Evolutionary conservation across 2,797 vertebrate genomes (phyloP).

Genomic region (Iguana delicatissima): DNA sequence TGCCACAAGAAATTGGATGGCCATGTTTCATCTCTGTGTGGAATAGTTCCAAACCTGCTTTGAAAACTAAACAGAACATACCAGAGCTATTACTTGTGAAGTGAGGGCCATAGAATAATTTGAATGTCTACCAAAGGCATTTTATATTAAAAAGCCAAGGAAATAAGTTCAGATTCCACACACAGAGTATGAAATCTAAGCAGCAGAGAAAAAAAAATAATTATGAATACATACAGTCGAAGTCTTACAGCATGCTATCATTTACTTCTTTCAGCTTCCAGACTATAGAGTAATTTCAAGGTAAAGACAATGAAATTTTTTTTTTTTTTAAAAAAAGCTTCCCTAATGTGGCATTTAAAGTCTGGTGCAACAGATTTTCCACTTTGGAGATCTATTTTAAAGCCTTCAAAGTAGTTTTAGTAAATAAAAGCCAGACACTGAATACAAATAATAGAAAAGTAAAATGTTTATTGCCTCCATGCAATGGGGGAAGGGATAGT

Average conservation of each 20-base stretch:
- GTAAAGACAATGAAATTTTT: neutral
- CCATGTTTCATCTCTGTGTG: slow-evolving; percentile 34
- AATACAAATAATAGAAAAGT: neutral
- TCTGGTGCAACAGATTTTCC: slow-evolving; percentile 6
- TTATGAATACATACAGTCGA: slow-evolving; percentile 14
- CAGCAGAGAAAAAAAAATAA: slow-evolving; percentile 32
- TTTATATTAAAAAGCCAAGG: slow-evolving; percentile 37
- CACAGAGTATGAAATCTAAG: slow-evolving; percentile 38
- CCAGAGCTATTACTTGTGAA: slow-evolving; percentile 43
- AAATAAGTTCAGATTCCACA: slow-evolving; percentile 23
- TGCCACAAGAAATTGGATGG: slow-evolving; percentile 35
- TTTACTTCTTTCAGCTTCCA: slow-evolving; percentile 24
- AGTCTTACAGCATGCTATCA: neutral
- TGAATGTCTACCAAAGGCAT: slow-evolving; percentile 36
- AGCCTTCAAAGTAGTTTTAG: slow-evolving; percentile 12
- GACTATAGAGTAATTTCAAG: slow-evolving; percentile 27
- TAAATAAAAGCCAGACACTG: slow-evolving; percentile 29
- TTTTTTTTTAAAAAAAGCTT: slow-evolving; percentile 4
- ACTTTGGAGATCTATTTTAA: slow-evolving; percentile 12
- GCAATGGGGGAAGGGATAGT: neutral
- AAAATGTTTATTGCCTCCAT: neutral
- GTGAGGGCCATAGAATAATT: slow-evolving; percentile 38
- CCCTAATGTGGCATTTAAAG: slow-evolving; percentile 31
- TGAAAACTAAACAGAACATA: slow-evolving; percentile 53
- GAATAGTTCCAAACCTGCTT: slow-evolving; percentile 55